phyloP scores from a whole-genome alignment of 2,797 vertebrate species.

The Tenualosa thibaudeaui region DNA sequence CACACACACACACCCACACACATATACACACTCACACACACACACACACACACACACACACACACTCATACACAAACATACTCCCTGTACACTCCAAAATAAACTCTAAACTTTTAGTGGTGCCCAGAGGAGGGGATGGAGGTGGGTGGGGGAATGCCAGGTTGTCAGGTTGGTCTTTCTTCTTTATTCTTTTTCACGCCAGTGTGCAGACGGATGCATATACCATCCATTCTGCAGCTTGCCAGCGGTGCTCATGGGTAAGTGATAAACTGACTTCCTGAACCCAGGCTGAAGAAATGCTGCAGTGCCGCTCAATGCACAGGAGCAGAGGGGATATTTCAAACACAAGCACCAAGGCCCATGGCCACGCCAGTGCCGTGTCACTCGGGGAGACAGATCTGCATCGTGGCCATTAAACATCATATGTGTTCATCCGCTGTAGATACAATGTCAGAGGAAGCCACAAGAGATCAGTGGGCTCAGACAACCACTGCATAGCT shows the following conservation, averaged over 20 bases:
- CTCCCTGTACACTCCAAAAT: slow-evolving; percentile 43
- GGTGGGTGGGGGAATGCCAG: not conserved
- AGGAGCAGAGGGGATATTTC: slow-evolving; percentile 21
- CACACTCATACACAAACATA: not conserved
- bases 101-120: slow-evolving; percentile 50
- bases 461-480: not conserved
- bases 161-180: not conserved
- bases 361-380: not conserved
- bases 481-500: not conserved
- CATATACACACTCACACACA: not conserved
- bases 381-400: not conserved
- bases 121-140: not conserved
- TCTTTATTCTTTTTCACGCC: not conserved
- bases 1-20: not conserved
- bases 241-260: slow-evolving; percentile 4
- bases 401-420: slow-evolving; percentile 21
- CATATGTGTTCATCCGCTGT: slow-evolving; percentile 13
- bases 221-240: not conserved
- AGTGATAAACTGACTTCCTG: slow-evolving; percentile 32
- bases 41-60: not conserved
- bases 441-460: not conserved
- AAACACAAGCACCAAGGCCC: slow-evolving; percentile 25
- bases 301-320: slow-evolving; percentile 22
- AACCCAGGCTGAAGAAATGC: not conserved
- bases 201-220: no score